These are phyloP conservation scores for Cydia pomonella DNA, from an alignment of 1,140 invertebrate genomes.

Conservation along the genomic window DNA sequence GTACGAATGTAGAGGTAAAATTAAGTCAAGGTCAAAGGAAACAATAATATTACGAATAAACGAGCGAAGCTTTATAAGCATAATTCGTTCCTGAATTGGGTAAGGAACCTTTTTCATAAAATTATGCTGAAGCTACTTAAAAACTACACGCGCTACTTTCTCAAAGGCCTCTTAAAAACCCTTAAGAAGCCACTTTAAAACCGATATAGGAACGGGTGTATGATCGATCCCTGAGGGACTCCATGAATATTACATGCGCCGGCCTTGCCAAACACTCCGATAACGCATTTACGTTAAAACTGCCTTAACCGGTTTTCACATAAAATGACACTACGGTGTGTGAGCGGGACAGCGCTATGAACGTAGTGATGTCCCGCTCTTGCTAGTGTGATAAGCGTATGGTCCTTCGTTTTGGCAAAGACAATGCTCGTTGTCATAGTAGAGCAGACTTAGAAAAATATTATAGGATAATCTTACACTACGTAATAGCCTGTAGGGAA, in stretches of 20 bases:
- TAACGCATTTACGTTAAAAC: background rate
- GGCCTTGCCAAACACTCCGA: background rate
- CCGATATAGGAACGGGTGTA: background rate
- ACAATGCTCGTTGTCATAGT: background rate
- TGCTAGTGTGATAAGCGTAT: too few relatives aligned
- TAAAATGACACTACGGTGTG: too few relatives aligned
- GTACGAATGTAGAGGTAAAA: too few relatives aligned
- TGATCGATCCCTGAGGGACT: background rate
- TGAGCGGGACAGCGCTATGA: too few relatives aligned
- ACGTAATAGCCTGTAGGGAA: too few relatives aligned
- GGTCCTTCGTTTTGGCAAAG: background rate
- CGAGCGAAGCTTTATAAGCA: too few relatives aligned
- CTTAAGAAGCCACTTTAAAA: background rate
- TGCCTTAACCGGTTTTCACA: background rate
- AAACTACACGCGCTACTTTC: background rate
- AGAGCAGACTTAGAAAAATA: too few relatives aligned
- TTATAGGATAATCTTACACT: too few relatives aligned
- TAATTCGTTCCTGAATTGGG: background rate
- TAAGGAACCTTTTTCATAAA: background rate
- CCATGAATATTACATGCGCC: constrained; percentile 2
- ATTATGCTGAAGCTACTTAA: background rate
- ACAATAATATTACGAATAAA: too few relatives aligned
- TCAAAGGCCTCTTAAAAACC: background rate
- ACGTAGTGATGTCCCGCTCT: too few relatives aligned
- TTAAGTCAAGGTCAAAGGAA: too few relatives aligned